phyloP scores from a whole-genome alignment of 2,888 invertebrate species.

The Tachystola acroxantha region DNA sequence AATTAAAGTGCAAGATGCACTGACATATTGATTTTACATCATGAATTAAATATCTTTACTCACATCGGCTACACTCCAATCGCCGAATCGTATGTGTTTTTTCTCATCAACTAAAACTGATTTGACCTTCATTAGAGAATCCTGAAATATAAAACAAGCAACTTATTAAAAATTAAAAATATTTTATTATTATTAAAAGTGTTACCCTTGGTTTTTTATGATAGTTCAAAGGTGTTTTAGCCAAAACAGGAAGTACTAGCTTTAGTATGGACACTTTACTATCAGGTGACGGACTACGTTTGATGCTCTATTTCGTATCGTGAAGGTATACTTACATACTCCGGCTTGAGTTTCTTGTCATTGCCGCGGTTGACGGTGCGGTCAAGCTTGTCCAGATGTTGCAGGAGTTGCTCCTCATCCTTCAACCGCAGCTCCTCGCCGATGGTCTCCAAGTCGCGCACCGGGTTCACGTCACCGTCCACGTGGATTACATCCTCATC shows the following conservation, averaged over 20 bases:
- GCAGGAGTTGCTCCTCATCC: conserved; percentile 92
- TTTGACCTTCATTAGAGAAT: conserved; percentile 91
- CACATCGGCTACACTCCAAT: conserved; percentile 96
- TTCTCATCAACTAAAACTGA: conserved; percentile 90
- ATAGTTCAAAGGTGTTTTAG: no score
- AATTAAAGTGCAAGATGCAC: no score
- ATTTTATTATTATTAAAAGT: no score
- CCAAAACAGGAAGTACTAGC: no score
- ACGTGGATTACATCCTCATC: conserved; percentile 98
- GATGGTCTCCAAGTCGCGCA: conserved; percentile 97
- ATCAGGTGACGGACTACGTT: no score
- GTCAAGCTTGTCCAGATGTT: conserved; percentile 92
- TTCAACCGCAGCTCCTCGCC: conserved; percentile 96
- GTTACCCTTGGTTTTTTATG: no score
- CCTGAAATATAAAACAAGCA: conserved; percentile 77
- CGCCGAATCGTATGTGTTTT: conserved; percentile 94
- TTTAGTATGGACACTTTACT: no score
- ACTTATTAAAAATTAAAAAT: no score
- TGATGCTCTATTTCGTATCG: no score
- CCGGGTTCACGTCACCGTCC: conserved; percentile 98
- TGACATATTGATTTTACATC: no score
- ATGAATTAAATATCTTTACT: conserved; percentile 41
- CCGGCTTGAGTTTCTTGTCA: conserved; percentile 97
- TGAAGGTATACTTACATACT: conserved; percentile 93
- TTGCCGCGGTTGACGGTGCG: conserved; percentile 88